phyloP scores from a whole-genome alignment of 2,888 invertebrate genomes.

The Melanargia galathea region DNA sequence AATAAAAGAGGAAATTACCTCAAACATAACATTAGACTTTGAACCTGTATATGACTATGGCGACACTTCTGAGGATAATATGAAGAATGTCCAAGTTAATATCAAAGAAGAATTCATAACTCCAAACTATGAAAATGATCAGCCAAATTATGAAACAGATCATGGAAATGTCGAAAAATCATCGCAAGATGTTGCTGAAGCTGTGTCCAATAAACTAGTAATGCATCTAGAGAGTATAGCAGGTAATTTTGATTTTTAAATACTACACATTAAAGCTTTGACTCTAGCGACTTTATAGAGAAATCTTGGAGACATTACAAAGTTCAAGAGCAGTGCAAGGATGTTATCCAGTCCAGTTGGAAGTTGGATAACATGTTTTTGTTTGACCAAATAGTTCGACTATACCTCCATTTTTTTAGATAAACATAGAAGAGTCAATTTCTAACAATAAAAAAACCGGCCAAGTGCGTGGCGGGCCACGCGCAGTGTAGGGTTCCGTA shows the following conservation, averaged over 20 bases:
- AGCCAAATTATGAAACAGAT: slow-evolving; percentile 24
- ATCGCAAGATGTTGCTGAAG: slow-evolving; percentile 20
- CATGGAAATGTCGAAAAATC: slow-evolving; percentile 13
- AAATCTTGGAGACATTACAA: too few relatives aligned
- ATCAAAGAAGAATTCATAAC: slow-evolving; percentile 35
- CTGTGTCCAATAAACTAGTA: slow-evolving; percentile 20
- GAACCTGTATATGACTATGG: slow-evolving; percentile 8
- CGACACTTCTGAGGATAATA: background rate
- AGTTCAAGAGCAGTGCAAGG: too few relatives aligned
- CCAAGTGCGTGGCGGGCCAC: too few relatives aligned
- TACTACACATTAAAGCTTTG: too few relatives aligned
- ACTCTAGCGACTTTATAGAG: too few relatives aligned
- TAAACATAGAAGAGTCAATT: too few relatives aligned
- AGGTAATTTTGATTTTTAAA: slow-evolving; percentile 14
- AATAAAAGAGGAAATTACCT: slow-evolving; percentile 12
- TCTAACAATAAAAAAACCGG: too few relatives aligned
- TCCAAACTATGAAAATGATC: slow-evolving; percentile 23
- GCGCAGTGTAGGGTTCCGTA: too few relatives aligned
- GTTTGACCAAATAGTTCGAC: too few relatives aligned
- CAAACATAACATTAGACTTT: slow-evolving; percentile 14
- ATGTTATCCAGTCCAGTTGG: too few relatives aligned
- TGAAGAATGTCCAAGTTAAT: slow-evolving; percentile 18
- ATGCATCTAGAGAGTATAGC: slow-evolving; percentile 25
- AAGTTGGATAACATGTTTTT: too few relatives aligned
- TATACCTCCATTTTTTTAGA: too few relatives aligned